Evolutionary conservation across 2,888 invertebrate genomes (phyloP).

Genomic region (Microplitis deprimator): DNA sequence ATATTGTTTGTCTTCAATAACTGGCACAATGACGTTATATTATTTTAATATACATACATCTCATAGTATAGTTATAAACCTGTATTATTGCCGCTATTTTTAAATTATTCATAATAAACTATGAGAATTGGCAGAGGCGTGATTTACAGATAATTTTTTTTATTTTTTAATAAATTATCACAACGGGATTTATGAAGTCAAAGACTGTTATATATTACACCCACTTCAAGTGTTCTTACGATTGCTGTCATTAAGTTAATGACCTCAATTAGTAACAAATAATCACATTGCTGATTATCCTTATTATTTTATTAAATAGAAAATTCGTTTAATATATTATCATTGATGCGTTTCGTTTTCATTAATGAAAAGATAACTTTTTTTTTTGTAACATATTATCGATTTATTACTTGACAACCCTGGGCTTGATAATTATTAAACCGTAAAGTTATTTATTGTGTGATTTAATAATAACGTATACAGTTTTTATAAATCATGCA

Average conservation of each 20-base stretch:
- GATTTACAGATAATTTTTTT: not conserved
- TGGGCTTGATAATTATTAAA: constrained; percentile 26
- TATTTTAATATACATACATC: not conserved
- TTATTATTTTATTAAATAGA: no score
- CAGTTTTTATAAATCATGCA: not conserved
- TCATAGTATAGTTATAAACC: not conserved
- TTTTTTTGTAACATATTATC: not conserved
- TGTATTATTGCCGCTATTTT: not conserved
- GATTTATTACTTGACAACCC: not conserved
- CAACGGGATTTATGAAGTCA: not conserved
- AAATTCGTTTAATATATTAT: not conserved
- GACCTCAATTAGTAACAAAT: not conserved
- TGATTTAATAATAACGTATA: not conserved
- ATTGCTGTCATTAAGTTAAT: not conserved
- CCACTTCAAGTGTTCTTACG: not conserved
- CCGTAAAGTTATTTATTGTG: constrained; percentile 13
- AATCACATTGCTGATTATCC: not conserved
- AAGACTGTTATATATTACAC: not conserved
- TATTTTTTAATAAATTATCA: not conserved
- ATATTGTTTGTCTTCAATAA: constrained; percentile 10
- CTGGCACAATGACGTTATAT: constrained; percentile 26
- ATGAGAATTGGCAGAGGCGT: constrained; percentile 1
- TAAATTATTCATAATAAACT: constrained; percentile 4
- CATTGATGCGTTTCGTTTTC: not conserved
- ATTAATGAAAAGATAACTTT: not conserved